Evolutionary conservation across 1,140 invertebrate genomes (phyloP).

Genomic region (Brachionus sp.): DNA sequence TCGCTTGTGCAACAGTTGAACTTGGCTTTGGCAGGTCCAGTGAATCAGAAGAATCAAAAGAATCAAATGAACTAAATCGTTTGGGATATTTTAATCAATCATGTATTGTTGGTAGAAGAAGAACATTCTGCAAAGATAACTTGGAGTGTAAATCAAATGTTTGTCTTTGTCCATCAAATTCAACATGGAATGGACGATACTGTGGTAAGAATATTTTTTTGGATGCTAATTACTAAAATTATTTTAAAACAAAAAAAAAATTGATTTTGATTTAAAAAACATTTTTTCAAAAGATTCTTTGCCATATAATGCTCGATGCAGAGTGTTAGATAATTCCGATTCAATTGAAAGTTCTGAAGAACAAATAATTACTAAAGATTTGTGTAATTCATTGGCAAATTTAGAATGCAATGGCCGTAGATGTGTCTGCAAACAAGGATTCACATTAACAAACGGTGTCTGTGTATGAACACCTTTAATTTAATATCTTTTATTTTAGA

Average conservation of each 20-base stretch:
- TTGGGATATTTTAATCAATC: not conserved
- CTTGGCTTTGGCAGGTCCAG: not conserved
- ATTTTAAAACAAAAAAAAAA: not conserved
- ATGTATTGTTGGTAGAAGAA: no score
- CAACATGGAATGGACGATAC: no score
- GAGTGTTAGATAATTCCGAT: not conserved
- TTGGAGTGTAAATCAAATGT: no score
- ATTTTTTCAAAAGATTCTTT: not conserved
- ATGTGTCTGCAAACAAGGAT: not conserved
- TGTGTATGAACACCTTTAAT: not conserved
- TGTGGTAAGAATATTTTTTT: not conserved
- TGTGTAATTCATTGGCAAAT: not conserved
- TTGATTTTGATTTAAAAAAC: not conserved
- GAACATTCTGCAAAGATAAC: no score
- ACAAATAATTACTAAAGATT: not conserved
- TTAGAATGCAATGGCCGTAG: not conserved
- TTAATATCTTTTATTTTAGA: not conserved
- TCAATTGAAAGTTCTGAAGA: not conserved
- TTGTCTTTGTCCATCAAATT: no score
- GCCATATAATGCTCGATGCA: not conserved
- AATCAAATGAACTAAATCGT: not conserved
- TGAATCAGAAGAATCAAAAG: not conserved
- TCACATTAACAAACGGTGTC: not conserved
- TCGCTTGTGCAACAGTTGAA: not conserved
- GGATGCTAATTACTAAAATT: no score